phyloP scores from a whole-genome alignment of 2,797 vertebrate genomes.

The Clarias fuscus region DNA sequence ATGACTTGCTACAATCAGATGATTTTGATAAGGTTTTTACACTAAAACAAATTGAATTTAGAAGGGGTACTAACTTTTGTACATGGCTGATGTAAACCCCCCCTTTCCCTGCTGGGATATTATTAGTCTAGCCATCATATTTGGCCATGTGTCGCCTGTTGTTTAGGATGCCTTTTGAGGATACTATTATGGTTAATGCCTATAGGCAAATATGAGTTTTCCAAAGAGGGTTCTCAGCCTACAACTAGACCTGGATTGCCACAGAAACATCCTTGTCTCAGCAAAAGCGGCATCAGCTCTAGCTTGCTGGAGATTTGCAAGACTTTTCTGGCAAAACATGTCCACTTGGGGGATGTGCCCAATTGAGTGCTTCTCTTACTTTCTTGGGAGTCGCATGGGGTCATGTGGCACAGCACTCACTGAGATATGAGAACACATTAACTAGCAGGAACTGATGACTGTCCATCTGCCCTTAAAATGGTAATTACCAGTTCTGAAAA shows the following conservation, averaged over 20 bases:
- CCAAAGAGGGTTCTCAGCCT: background rate
- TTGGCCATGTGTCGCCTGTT: background rate
- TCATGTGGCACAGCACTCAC: background rate
- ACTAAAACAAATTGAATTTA: no score
- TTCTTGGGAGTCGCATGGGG: background rate
- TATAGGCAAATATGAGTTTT: background rate
- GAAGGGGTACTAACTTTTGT: no score
- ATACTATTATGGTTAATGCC: background rate
- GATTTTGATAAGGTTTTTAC: no score
- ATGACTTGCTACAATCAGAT: no score
- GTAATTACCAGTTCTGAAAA: background rate
- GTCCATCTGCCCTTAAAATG: background rate
- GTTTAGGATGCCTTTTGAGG: background rate
- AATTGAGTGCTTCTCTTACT: background rate
- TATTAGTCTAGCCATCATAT: background rate
- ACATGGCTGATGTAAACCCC: background rate
- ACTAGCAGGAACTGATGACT: background rate
- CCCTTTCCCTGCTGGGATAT: background rate
- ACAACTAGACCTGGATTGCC: background rate
- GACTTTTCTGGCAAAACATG: background rate
- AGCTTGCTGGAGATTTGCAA: background rate
- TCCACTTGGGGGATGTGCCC: background rate
- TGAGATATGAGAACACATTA: background rate
- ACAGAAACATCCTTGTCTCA: background rate
- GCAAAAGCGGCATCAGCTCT: background rate